A percentile compares a stretch with the other conserved stretches of the same genome.
These are phyloP conservation scores for Orthonevra nobilis DNA, from an alignment of 2,888 invertebrate genomes.

Conservation along the genomic window DNA sequence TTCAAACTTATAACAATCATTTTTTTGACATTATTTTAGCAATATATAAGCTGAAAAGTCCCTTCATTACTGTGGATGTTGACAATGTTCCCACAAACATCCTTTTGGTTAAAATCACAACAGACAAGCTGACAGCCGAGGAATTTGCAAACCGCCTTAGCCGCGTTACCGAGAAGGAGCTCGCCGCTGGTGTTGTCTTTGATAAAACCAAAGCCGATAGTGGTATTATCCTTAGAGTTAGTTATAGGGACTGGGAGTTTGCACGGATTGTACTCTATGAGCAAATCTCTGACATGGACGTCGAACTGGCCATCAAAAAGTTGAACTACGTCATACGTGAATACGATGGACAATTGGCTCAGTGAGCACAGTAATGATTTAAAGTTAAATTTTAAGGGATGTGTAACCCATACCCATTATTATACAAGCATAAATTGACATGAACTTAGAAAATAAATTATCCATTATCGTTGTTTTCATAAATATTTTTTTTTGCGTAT, in stretches of 20 bases:
- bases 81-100: constrained; percentile 87
- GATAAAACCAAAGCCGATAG: constrained; percentile 72
- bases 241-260: constrained; percentile 82
- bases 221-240: constrained; percentile 83
- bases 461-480: too few species aligned
- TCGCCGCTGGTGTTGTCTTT: constrained; percentile 81
- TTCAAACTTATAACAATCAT: too few species aligned
- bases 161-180: constrained; percentile 79
- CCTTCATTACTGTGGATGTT: constrained; percentile 84
- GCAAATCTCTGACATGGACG: constrained; percentile 85
- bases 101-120: constrained; percentile 84
- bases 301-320: constrained; percentile 86
- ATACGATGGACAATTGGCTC: constrained; percentile 78
- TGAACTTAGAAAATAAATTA: too few species aligned
- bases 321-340: constrained; percentile 85
- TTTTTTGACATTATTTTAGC: constrained; percentile 78
- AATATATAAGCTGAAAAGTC: constrained; percentile 83
- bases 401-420: too few species aligned
- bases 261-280: constrained; percentile 87
- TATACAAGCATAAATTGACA: too few species aligned
- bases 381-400: background rate
- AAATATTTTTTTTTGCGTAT: too few species aligned
- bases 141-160: constrained; percentile 82
- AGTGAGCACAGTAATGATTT: background rate
- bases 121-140: constrained; percentile 81